Evolutionary conservation across 2,888 invertebrate species (phyloP).

Genomic region (Oscheius onirici): DNA sequence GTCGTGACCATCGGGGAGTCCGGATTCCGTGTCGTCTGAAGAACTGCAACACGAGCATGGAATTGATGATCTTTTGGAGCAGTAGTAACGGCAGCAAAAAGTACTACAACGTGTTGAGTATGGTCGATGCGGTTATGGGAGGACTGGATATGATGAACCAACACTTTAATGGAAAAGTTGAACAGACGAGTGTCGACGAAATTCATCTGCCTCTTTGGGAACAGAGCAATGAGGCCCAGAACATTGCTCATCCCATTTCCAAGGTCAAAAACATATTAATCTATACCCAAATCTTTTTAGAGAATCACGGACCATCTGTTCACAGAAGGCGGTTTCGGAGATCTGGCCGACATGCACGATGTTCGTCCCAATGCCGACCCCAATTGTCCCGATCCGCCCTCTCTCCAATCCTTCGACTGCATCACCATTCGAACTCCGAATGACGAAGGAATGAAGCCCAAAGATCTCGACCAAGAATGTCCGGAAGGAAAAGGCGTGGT

Average conservation of each 20-base stretch:
- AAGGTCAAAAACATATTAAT: not conserved
- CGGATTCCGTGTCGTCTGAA: conserved; percentile 11
- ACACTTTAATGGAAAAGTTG: not conserved
- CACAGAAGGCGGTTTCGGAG: conserved; percentile 16
- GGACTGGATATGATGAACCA: not conserved
- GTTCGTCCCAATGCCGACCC: conserved; percentile 3
- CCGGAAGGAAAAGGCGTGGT: not conserved
- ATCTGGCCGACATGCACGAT: not conserved
- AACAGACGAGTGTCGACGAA: not conserved
- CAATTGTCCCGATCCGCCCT: not conserved
- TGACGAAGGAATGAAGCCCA: not conserved
- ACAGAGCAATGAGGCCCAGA: not conserved
- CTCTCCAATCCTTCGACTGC: conserved; percentile 18
- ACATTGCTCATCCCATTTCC: conserved; percentile 5
- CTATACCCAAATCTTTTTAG: not conserved
- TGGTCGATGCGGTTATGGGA: conserved; percentile 10
- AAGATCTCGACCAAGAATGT: conserved; percentile 5
- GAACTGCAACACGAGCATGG: not conserved
- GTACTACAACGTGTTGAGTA: not conserved
- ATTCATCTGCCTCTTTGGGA: conserved; percentile 23
- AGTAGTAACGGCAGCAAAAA: not conserved
- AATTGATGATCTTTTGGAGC: conserved; percentile 21
- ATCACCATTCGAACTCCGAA: not conserved
- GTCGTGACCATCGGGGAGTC: not conserved
- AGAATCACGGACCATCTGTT: conserved; percentile 13